Base-by-base conservation (phyloP, 2,797 vertebrate genomes). In the Balearica regulorum region DNA sequence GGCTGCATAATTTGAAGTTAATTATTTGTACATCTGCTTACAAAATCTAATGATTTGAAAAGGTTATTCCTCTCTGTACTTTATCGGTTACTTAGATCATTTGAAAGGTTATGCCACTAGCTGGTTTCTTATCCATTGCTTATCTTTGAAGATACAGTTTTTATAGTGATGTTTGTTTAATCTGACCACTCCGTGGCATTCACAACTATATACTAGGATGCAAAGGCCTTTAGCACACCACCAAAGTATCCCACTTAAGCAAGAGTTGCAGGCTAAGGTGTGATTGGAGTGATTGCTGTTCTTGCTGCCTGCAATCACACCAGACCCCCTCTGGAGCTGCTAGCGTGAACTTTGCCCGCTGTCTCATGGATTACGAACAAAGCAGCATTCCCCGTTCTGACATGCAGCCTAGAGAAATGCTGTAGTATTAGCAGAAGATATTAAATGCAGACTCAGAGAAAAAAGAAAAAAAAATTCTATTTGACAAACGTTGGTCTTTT, bases 1-100 rank as follows among this genome's bases (percentile, higher is more conserved):
- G 35, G 43, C 22, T 94, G 46, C 83, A 88, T 95, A 94, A 93
- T 94, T 96, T 96, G 79, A 93, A 93, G 88, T 75, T 90, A 95
- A 95, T 94, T 95, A 94, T 91, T 95, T 95, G 84, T 97, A 77
- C 31, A 49, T 79, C 44, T 89, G 58, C 39, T 95, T 96, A 77
- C 35, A 91, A 89, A 96, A 95, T 90, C 39, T 90, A 95, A 83
- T 65, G 33, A 73, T 90, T 96, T 97, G 61, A 37, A 84, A 97
- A 93, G 61, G 73, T 93, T 95, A 83, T 69, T 96, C 37, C 17
- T 79, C 51, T 70, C 68, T 66, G 21, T 69, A 65, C 55, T 77
- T 1, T 1, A 75, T 70, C 0, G 0, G 71, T 90, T 87, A 62
- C 88, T 95, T 69, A 86, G 62, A 83, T 82, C 0, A 65, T 89